Conservation (phyloP, 2,797 vertebrate species). For the Adelosebastes latens region DNA sequence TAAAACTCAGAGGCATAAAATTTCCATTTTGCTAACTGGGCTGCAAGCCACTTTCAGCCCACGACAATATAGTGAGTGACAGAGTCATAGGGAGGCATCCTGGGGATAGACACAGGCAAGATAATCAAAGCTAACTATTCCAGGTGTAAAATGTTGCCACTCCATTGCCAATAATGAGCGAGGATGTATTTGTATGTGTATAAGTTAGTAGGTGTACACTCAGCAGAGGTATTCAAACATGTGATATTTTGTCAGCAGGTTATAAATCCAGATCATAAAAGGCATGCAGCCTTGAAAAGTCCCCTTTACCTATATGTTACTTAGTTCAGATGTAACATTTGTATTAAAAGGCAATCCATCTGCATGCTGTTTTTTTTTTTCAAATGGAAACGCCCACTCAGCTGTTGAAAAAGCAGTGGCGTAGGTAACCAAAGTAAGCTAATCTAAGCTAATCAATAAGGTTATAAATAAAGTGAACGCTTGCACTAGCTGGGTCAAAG, state of each 20-base stretch:
- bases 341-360: too few relatives aligned
- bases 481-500: too few relatives aligned
- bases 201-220: not conserved
- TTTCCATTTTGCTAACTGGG: conserved; percentile 52
- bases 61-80: conserved; percentile 16
- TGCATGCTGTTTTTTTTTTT: too few relatives aligned
- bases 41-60: conserved; percentile 14
- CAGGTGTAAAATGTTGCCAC: conserved; percentile 37
- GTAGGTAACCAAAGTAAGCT: too few relatives aligned
- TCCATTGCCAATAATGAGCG: conserved; percentile 36
- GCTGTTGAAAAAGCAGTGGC: too few relatives aligned
- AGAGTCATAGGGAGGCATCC: conserved; percentile 39
- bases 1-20: conserved; percentile 62
- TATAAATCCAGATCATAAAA: conserved; percentile 40
- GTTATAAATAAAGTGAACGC: too few relatives aligned
- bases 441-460: too few relatives aligned
- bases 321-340: too few relatives aligned
- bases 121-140: conserved; percentile 6
- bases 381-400: too few relatives aligned
- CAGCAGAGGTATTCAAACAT: not conserved
- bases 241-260: conserved; percentile 20
- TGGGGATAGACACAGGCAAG: conserved; percentile 8
- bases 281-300: not conserved
- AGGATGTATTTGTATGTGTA: not conserved
- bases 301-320: not conserved